These are phyloP conservation scores for Rhingia campestris DNA, from an alignment of 2,888 invertebrate genomes.

Conservation along the genomic window DNA sequence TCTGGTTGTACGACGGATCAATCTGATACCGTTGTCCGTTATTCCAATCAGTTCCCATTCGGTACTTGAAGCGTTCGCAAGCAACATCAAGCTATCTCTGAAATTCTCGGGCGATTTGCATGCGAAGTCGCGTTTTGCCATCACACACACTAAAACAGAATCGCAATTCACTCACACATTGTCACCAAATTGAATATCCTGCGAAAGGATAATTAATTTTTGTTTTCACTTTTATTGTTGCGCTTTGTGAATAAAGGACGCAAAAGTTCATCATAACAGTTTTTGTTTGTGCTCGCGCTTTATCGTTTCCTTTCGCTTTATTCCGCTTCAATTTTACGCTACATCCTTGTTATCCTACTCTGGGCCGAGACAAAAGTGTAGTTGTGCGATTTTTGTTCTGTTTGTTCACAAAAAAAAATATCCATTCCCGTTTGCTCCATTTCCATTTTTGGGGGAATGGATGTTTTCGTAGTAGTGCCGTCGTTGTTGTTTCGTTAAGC, in stretches of 20 bases:
- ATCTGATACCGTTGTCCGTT: constrained; percentile 20
- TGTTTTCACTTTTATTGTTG: constrained; percentile 5
- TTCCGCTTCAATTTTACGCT: constrained; percentile 14
- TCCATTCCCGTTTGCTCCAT: constrained; percentile 40
- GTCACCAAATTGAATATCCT: constrained; percentile 15
- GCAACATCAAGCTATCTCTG: constrained; percentile 23
- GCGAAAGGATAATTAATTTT: constrained; percentile 33
- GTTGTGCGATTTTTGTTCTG: constrained; percentile 21
- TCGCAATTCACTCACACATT: neutral
- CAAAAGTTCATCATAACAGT: constrained; percentile 43
- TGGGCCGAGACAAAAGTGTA: constrained; percentile 16
- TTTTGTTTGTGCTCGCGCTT: constrained; percentile 11
- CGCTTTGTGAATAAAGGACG: constrained; percentile 16
- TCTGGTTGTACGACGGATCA: constrained; percentile 49
- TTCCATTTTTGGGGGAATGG: constrained; percentile 25
- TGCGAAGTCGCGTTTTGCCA: constrained; percentile 55
- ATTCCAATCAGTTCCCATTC: constrained; percentile 69
- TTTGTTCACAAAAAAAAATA: constrained; percentile 25
- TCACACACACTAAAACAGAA: constrained; percentile 2
- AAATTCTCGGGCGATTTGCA: constrained; percentile 50
- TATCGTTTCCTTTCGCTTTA: constrained; percentile 5
- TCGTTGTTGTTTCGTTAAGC: constrained; percentile 17
- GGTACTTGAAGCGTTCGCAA: constrained; percentile 68
- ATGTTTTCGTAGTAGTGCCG: constrained; percentile 18
- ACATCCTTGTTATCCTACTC: constrained; percentile 38